Conservation (phyloP, 2,888 invertebrate genomes). For the Pseudococcus jackbeardsleyi region DNA sequence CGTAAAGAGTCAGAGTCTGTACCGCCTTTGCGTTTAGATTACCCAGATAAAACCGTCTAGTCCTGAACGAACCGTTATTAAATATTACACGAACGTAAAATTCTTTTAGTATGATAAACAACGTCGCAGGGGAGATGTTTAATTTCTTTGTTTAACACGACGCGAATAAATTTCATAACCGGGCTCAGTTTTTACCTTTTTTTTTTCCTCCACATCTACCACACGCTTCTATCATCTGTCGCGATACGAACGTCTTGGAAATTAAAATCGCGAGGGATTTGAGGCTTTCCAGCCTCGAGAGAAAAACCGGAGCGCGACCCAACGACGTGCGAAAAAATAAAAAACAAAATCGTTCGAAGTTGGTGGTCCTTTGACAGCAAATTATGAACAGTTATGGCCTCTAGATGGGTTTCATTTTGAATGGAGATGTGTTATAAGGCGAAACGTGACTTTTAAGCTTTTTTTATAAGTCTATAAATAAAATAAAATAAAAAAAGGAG, state of each 20-base stretch:
- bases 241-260: not conserved
- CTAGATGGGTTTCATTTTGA: slow-evolving; percentile 1
- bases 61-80: slow-evolving; percentile 36
- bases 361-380: not conserved
- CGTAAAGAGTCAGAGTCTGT: not conserved
- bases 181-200: not conserved
- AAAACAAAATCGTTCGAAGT: not conserved
- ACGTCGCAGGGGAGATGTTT: slow-evolving; percentile 37
- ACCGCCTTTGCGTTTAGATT: slow-evolving; percentile 46
- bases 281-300: not conserved
- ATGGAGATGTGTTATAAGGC: not conserved
- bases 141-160: slow-evolving; percentile 40
- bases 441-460: slow-evolving; percentile 41
- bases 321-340: not conserved
- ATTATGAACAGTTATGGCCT: not conserved
- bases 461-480: slow-evolving; percentile 51
- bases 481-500: slow-evolving; percentile 16
- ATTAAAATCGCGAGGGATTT: slow-evolving; percentile 21
- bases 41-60: slow-evolving; percentile 13
- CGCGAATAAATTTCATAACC: slow-evolving; percentile 24
- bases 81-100: slow-evolving; percentile 41
- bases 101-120: slow-evolving; percentile 39
- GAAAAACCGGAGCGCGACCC: not conserved
- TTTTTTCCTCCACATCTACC: not conserved
- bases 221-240: slow-evolving; percentile 28